phyloP scores from a whole-genome alignment of 1,140 invertebrate genomes.

The Gonioctena quinquepunctata region DNA sequence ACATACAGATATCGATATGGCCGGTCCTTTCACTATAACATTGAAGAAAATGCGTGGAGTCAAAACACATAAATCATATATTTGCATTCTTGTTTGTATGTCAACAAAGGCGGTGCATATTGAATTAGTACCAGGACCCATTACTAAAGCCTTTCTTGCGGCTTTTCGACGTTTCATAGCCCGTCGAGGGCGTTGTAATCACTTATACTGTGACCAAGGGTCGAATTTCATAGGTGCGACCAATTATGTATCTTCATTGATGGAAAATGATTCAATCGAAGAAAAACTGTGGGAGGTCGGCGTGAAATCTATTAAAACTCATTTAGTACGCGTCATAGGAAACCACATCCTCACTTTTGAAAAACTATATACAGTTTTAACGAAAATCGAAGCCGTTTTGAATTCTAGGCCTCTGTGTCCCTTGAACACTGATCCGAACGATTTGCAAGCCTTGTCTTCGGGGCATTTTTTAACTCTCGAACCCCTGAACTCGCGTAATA shows the following conservation, averaged over 20 bases:
- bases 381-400: not conserved
- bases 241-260: too few relatives aligned
- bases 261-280: too few relatives aligned
- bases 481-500: not conserved
- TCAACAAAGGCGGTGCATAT: not conserved
- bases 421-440: not conserved
- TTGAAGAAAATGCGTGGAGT: not conserved
- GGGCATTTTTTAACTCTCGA: not conserved
- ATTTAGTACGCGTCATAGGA: not conserved
- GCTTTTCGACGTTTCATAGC: not conserved
- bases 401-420: not conserved
- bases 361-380: constrained; percentile 1
- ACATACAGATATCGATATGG: not conserved
- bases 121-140: not conserved
- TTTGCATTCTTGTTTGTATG: not conserved
- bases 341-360: not conserved
- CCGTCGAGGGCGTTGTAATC: too few relatives aligned
- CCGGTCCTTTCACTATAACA: not conserved
- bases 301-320: not conserved
- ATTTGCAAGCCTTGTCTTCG: not conserved
- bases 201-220: too few relatives aligned
- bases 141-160: not conserved
- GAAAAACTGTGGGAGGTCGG: not conserved
- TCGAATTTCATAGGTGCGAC: not conserved
- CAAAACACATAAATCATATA: not conserved